Base-by-base conservation (phyloP, 2,888 invertebrate species). In the Mayetiola destructor region DNA sequence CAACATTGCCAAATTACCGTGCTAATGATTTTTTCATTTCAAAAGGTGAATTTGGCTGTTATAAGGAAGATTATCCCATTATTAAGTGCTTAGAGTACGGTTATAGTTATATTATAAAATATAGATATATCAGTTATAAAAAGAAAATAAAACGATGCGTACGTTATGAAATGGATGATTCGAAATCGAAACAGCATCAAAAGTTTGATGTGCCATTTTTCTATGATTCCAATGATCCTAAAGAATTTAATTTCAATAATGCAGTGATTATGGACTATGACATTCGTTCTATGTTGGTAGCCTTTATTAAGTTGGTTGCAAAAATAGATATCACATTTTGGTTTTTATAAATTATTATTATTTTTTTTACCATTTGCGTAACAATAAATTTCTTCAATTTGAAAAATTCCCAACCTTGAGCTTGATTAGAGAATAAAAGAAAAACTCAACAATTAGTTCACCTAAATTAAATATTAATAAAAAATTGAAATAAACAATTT, bases 161-260 rank as follows among this genome's bases (percentile, higher is more conserved):
- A 16, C 39, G 39, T 18, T 39, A 39, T 39, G 39, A 39, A 39
- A 18, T 39, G 16, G 18, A 39, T 39, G 39, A 39, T 39, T 39
- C 18, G 39, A 39, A n/a, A 39, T 20, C 39, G 39, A 39, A 39
- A 39, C 16, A 39, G 18, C 18, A 39, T 39, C 39, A 39, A 20
- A 39, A 39, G 39, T 39, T 39, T 39, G 39, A 39, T 39, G 39
- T 39, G 18, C 39, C 39, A 39, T 39, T 39, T 39, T 39, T 39
- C 39, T 39, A 39, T 39, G 18, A 39, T 39, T 39, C 39, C 18
- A 39, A 39, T 18, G 39, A 39, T 39, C 18, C 39, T n/a, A 18
- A 39, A 18, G 18, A 39, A 39, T 18, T 39, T 18, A 39, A 39
- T 39, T 39, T 39, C 18, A 18, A n/a, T 39, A 39, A 39, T 39